Evolutionary conservation across 92 coral and sea anemone genomes (phyloP).

Genomic region (Heliopora coerulea): DNA sequence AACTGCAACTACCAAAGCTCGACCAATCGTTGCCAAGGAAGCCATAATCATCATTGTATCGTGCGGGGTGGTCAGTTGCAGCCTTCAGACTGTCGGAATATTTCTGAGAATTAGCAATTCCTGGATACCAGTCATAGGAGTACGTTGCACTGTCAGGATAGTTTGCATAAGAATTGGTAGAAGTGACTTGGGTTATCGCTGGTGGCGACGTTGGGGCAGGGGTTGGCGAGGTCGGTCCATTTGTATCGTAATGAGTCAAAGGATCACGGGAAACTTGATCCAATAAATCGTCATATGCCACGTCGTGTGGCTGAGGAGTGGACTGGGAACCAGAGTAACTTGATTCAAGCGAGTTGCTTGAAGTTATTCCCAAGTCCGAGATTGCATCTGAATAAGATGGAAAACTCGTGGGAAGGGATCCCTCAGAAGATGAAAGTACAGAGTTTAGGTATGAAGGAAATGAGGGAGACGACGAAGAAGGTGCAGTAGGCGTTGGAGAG

Average conservation of each 20-base stretch:
- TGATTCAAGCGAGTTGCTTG: background rate
- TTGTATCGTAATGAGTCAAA: constrained; percentile 7
- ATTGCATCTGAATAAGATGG: background rate
- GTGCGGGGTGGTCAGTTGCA: constrained; percentile 9
- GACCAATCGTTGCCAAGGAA: constrained; percentile 66
- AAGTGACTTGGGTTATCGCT: background rate
- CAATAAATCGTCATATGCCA: constrained; percentile 27
- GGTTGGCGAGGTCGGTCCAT: background rate
- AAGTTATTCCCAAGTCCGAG: background rate
- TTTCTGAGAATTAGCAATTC: background rate
- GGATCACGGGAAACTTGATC: constrained; percentile 23
- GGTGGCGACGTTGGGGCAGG: constrained; percentile 8
- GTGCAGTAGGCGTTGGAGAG: background rate
- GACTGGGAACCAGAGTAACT: background rate
- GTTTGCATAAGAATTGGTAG: background rate
- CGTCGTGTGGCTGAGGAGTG: constrained; percentile 7
- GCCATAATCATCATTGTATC: background rate
- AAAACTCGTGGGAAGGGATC: background rate
- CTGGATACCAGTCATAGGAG: background rate
- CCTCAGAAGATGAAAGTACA: background rate
- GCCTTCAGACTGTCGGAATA: background rate
- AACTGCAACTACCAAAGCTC: constrained; percentile 71
- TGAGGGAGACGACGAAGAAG: background rate
- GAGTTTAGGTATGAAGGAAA: background rate
- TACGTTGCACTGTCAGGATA: background rate